phyloP scores from a whole-genome alignment of 2,888 invertebrate species.

The Leptinotarsa peninsularis region DNA sequence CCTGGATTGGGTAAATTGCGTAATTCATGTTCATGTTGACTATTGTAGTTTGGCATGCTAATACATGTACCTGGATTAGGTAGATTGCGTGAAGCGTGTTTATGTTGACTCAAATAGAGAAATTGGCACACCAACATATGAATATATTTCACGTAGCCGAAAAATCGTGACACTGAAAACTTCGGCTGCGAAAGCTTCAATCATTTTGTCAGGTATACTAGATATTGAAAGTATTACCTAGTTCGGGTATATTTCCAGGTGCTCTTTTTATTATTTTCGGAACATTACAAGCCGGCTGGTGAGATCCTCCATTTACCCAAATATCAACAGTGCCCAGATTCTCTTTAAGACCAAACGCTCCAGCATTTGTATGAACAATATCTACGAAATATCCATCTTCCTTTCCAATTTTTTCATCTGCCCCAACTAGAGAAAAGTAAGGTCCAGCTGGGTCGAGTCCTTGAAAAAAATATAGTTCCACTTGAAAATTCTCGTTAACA shows the following conservation, averaged over 20 bases:
- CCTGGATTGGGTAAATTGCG: no score
- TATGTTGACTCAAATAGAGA: no score
- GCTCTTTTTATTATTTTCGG: slow-evolving; percentile 29
- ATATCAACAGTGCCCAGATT: slow-evolving; percentile 41
- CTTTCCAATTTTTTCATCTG: slow-evolving; percentile 35
- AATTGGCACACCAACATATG: no score
- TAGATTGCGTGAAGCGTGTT: no score
- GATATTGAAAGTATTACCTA: slow-evolving; percentile 31
- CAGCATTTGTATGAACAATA: slow-evolving; percentile 46
- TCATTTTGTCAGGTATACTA: no score
- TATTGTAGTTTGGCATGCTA: no score
- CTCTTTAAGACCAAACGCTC: slow-evolving; percentile 34
- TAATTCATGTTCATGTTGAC: no score
- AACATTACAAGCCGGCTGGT: slow-evolving; percentile 43
- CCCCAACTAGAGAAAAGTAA: slow-evolving; percentile 25
- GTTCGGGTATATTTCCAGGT: slow-evolving; percentile 35
- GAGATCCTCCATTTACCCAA: slow-evolving; percentile 45
- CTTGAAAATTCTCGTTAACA: neutral
- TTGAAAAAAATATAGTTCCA: neutral
- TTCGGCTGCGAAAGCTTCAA: no score
- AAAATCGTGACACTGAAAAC: no score
- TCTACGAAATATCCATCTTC: slow-evolving; percentile 46
- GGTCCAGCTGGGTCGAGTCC: slow-evolving; percentile 48
- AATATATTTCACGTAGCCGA: no score
- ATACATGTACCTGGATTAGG: no score